Evolutionary conservation across 2,113 vertebrate genomes (phyloP), one percentile per base, ranked within the genome.

Genomic region (Notothenia coriiceps): DNA sequence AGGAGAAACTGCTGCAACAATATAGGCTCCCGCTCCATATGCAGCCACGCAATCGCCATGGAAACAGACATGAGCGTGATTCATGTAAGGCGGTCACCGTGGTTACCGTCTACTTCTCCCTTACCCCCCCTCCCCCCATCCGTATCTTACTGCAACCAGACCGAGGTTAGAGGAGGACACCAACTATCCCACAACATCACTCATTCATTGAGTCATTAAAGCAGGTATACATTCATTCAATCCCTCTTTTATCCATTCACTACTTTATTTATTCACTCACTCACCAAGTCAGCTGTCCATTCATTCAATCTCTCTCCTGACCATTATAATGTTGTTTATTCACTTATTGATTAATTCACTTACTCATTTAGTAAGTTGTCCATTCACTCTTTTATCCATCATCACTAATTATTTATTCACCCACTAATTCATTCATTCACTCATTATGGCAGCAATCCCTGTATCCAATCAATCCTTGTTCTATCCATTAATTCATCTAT

Each of bases 1-100:
- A 92, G 89, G 94, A 91, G 93, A 95, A 94, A 94, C 94, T 94
- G 93, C 93, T 95, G 94, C 92, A 94, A 95, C 93, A 94, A 94
- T 93, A 85, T 79, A 89, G 76, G 80, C 93, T 84, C 91, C 94
- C 87, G 46, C 83, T 77, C 57, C 62, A 40, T 40, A 40, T 40
- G 61, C 79, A 74, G 71, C 73, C 84, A 81, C 75, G 22, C 78
- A 60, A 46, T 83, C 62, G 35, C 79, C 88, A 86, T 85, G 84
- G 89, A 77, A 86, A 88, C 88, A 82, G 83, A 87, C 82, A 78
- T 51, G 73, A 78, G 70, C 73, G 49, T 86, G 79, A 75, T 40
- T 40, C 67, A 57, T 14, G 77, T 69, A 84, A 90, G 84, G 84
- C 72, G 74, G 89, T 89, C 77, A 70, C 86, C 9, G 40, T 83